Percentiles rank a stretch among this genome's conserved stretches.
Evolutionary conservation across 1,140 invertebrate genomes (phyloP).

Genomic region (Helicorthomorpha holstii): DNA sequence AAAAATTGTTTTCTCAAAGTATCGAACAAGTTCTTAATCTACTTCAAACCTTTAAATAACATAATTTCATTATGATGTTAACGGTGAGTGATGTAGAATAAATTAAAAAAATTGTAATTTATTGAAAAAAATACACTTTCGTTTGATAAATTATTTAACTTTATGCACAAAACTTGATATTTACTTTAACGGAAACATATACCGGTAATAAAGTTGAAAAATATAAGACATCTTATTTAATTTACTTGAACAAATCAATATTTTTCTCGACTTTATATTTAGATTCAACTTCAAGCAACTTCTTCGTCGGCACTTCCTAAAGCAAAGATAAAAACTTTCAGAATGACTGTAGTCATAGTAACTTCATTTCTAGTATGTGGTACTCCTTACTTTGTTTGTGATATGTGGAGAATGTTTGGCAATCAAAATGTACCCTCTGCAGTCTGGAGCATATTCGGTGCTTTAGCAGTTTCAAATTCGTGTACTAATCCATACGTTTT

Average conservation of each 20-base stretch:
- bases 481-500: constrained; percentile 24
- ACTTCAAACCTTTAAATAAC: too few relatives aligned
- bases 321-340: constrained; percentile 27
- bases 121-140: too few relatives aligned
- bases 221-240: too few relatives aligned
- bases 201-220: too few relatives aligned
- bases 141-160: too few relatives aligned
- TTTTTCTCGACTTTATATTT: constrained; percentile 1
- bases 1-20: not conserved
- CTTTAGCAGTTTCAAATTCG: constrained; percentile 22
- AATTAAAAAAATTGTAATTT: too few relatives aligned
- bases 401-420: constrained; percentile 24
- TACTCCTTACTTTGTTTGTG: constrained; percentile 24
- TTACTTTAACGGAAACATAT: too few relatives aligned
- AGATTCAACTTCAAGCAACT: constrained; percentile 21
- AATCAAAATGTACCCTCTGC: constrained; percentile 14
- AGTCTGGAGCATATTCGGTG: constrained; percentile 19
- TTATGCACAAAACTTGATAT: too few relatives aligned
- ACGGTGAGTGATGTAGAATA: too few relatives aligned
- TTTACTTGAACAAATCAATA: too few relatives aligned
- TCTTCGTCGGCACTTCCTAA: constrained; percentile 20
- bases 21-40: too few relatives aligned
- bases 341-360: constrained; percentile 28
- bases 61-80: too few relatives aligned
- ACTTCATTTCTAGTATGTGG: constrained; percentile 21